phyloP scores from a whole-genome alignment of 2,888 invertebrate genomes.

The Temnothorax rugatulus region DNA sequence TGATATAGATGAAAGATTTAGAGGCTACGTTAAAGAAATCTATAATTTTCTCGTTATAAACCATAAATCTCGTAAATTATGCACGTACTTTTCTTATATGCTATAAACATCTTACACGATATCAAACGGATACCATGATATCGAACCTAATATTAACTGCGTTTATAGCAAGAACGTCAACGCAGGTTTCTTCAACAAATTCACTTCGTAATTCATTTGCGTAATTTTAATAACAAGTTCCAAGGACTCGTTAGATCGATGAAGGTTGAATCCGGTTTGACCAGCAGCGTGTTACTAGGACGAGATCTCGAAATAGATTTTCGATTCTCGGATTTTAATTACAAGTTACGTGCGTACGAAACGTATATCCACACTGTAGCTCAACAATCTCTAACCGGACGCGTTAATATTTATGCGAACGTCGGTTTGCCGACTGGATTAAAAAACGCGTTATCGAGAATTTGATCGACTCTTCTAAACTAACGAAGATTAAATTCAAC shows the following conservation, averaged over 20 bases:
- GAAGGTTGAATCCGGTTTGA: conserved; percentile 49
- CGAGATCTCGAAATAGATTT: conserved; percentile 55
- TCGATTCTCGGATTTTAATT: conserved; percentile 53
- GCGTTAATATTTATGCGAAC: conserved; percentile 42
- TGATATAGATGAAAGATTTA: conserved; percentile 20
- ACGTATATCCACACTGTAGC: background rate
- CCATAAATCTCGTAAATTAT: conserved; percentile 26
- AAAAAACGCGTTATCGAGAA: conserved; percentile 42
- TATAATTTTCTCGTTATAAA: conserved; percentile 28
- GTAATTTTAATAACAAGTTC: conserved; percentile 54
- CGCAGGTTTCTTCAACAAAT: conserved; percentile 25
- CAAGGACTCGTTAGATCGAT: conserved; percentile 47
- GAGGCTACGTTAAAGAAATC: background rate
- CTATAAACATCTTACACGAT: conserved; percentile 11
- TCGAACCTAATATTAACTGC: conserved; percentile 24
- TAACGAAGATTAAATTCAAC: conserved; percentile 14
- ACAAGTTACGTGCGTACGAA: background rate
- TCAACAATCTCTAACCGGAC: conserved; percentile 33
- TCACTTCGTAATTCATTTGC: conserved; percentile 52
- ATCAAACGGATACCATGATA: conserved; percentile 19
- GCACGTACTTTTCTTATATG: background rate
- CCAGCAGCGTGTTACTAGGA: conserved; percentile 49
- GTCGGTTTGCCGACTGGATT: background rate
- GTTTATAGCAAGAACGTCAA: conserved; percentile 22
- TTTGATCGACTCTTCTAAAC: background rate